Conservation (phyloP, 1,140 invertebrate species). For the Rhopalosiphum padi region DNA sequence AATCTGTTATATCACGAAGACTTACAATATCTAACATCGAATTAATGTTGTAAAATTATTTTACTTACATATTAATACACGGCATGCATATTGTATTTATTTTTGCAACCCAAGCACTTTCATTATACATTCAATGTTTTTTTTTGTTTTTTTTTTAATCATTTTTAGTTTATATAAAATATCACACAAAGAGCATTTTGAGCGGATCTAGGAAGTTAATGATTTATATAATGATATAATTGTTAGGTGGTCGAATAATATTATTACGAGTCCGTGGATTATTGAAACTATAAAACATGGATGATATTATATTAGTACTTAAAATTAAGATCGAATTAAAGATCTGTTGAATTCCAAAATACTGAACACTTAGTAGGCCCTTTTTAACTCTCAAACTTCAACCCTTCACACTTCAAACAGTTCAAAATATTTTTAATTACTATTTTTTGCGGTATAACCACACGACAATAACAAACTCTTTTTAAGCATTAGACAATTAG, state of each 20-base stretch:
- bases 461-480: too few relatives aligned
- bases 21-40: conserved; percentile 43
- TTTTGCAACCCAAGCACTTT: background rate
- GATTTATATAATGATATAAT: background rate
- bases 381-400: too few relatives aligned
- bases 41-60: conserved; percentile 20
- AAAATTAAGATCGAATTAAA: too few relatives aligned
- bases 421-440: too few relatives aligned
- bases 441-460: too few relatives aligned
- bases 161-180: conserved; percentile 18
- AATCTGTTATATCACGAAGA: conserved; percentile 40
- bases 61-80: background rate
- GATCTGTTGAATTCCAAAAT: too few relatives aligned
- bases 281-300: too few relatives aligned
- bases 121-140: background rate
- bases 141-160: background rate
- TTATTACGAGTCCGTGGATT: too few relatives aligned
- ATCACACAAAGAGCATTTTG: background rate
- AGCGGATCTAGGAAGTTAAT: background rate
- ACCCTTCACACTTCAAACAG: too few relatives aligned
- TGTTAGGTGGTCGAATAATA: background rate
- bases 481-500: too few relatives aligned
- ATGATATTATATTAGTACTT: too few relatives aligned
- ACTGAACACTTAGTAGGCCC: too few relatives aligned
- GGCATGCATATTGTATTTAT: background rate